Evolutionary conservation across 2,888 invertebrate genomes (phyloP), one percentile per base, ranked within the genome.

Genomic region (Brachyopa scutellaris): DNA sequence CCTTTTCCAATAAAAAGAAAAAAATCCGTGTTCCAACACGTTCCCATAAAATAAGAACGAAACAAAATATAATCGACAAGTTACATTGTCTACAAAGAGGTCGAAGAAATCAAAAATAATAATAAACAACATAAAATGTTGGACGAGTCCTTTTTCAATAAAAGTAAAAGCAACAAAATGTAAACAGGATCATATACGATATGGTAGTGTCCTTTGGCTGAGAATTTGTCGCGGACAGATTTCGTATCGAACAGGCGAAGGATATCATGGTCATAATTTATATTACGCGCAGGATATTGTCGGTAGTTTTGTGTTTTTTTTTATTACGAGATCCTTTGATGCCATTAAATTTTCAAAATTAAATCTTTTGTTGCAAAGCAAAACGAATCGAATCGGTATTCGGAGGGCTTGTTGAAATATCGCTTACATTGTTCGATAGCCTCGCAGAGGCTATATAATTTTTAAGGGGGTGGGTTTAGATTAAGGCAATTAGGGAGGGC

Each of bases 341-440:
- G 79, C 62, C 31, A 74, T 80, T 74, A 74, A 67, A 80, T 80
- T 69, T 57, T 74, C 29, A 69, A 80, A n/a, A 80, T 80, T 74
- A 74, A 80, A 74, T 62, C 79, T 74, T 74, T 74, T 80, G 74
- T 80, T 74, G 62, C 69, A 62, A 36, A 67, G 78, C 69, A 36
- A 49, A 80, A 74, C 79, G 79, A 80, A 74, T 69, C 38, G 38
- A 11, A 3, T 26, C 4, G 26, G 6, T 26, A 6, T 40, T 49
- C 15, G 38, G 11, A 9, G 9, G 9, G 7, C 29, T 74, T 74
- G 38, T 42, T 62, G 17, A 57, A 74, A 31, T 31, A 74, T 62
- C 55, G 55, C 67, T 79, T 74, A 67, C 29, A 23, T 55, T 21
- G 59, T 11, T 13, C n/a, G 11, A n/a, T 11, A 9, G n/a, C 5